These are phyloP conservation scores for Loripinus fragilis DNA, from an alignment of 2,888 invertebrate species.

Conservation along the genomic window DNA sequence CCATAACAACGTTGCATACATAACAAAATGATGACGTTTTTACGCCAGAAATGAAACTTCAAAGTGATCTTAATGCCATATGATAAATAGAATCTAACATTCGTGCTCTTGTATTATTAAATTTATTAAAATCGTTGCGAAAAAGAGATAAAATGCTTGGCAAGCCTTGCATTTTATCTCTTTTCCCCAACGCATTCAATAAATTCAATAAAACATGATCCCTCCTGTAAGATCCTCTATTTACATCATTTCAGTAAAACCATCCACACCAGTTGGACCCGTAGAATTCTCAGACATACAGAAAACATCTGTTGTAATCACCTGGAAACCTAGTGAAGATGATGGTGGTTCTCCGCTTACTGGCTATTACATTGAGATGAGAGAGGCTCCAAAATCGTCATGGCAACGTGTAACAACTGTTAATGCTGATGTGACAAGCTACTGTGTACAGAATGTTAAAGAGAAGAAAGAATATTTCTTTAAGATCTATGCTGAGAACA, in stretches of 20 bases:
- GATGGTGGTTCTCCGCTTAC: slow-evolving; percentile 92
- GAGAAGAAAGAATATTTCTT: slow-evolving; percentile 84
- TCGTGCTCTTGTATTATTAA: too few relatives aligned
- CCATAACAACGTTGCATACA: too few relatives aligned
- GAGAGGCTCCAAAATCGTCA: slow-evolving; percentile 84
- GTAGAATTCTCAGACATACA: slow-evolving; percentile 77
- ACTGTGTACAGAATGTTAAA: slow-evolving; percentile 77
- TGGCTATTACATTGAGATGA: slow-evolving; percentile 80
- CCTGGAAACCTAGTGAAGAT: slow-evolving; percentile 88
- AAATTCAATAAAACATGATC: too few relatives aligned
- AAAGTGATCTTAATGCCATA: too few relatives aligned
- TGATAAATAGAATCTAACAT: too few relatives aligned
- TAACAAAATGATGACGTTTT: too few relatives aligned
- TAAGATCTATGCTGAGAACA: slow-evolving; percentile 81
- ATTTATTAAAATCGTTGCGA: too few relatives aligned
- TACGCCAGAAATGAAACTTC: too few relatives aligned
- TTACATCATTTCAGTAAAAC: slow-evolving; percentile 56
- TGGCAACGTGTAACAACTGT: slow-evolving; percentile 93
- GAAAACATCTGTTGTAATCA: slow-evolving; percentile 72
- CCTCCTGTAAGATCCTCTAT: too few relatives aligned
- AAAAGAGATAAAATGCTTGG: too few relatives aligned
- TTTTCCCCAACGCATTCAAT: too few relatives aligned
- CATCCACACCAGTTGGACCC: slow-evolving; percentile 77
- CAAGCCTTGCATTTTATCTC: too few relatives aligned
- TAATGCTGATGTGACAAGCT: slow-evolving; percentile 85